phyloP scores from a whole-genome alignment of 2,113 vertebrate species.

The Corydoras maculifer region DNA sequence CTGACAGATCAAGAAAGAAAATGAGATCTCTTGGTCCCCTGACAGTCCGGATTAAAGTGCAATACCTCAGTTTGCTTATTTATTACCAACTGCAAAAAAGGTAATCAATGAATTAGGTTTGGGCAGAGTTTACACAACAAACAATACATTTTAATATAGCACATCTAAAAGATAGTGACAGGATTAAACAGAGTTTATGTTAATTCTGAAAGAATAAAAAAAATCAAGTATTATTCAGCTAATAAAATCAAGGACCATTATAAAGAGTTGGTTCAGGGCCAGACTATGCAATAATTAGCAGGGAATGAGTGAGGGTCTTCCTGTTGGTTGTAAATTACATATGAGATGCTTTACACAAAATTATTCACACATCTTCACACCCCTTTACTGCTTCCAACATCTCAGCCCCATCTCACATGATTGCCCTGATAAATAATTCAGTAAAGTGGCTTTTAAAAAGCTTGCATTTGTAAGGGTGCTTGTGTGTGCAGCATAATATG shows the following conservation, averaged over 20 bases:
- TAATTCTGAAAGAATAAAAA: slow-evolving; percentile 9
- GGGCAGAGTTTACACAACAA: not conserved
- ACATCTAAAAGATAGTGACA: not conserved
- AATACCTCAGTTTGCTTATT: slow-evolving; percentile 18
- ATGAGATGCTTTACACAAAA: slow-evolving; percentile 45
- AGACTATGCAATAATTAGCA: slow-evolving; percentile 18
- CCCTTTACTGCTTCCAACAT: slow-evolving; percentile 5
- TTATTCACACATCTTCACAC: slow-evolving; percentile 46
- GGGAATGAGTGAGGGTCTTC: slow-evolving; percentile 9
- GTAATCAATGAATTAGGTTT: not conserved
- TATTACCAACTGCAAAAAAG: slow-evolving; percentile 20
- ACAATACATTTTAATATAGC: not conserved
- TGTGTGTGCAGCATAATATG: no score
- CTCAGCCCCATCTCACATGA: slow-evolving; percentile 49
- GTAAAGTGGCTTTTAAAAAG: slow-evolving; percentile 36
- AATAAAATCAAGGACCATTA: slow-evolving; percentile 21
- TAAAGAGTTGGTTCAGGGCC: slow-evolving; percentile 24
- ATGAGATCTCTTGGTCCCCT: slow-evolving; percentile 34
- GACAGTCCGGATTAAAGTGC: slow-evolving; percentile 32
- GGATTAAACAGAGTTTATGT: not conserved
- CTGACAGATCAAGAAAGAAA: slow-evolving; percentile 35
- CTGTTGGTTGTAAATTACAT: slow-evolving; percentile 34
- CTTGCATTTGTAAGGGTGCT: slow-evolving; percentile 7
- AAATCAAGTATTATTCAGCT: slow-evolving; percentile 17
- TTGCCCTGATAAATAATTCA: slow-evolving; percentile 64